Evolutionary conservation across 2,113 vertebrate genomes (phyloP), one percentile per base, ranked within the genome.

Genomic region (Abramis brama): DNA sequence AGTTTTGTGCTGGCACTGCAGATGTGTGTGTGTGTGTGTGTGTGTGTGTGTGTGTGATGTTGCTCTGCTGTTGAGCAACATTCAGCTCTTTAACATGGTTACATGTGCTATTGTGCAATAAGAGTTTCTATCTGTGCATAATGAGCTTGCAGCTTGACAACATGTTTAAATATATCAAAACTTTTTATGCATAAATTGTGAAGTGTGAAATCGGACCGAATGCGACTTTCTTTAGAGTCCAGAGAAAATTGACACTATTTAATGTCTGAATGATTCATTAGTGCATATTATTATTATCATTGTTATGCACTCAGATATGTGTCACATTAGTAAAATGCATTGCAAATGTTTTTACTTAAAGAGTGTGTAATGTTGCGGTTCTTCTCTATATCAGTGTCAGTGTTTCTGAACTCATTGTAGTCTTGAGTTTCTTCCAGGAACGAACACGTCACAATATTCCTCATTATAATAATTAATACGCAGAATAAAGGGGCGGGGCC

Each of bases 1-100:
- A 81, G 79, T 81, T 45, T 27, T 47, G n/a, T 25, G 60, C 43
- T 82, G 45, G 79, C 43, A 50, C 25, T 82, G 62, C 79, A 52
- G 33, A 39, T 78, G 50, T 19, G 33, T 43, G 43, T 43, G 39
- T 39, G 43, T 39, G 43, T 43, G 43, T 43, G 43, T 43, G 43
- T 43, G 39, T 43, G 8, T 43, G 36, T 36, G 36, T 36, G 36
- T 36, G 36, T 36, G 36, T 36, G 25, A 27, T 27, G 27, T 27
- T 27, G 27, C 27, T 43, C 21, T 45, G 59, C n/a, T 15, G 13
- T 62, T 64, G 78, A 62, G 78, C 36, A 62, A 64, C n/a, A 17
- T 64, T 64, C 39, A 47, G 36, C 13, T 45, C 7, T 2, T 47
- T 47, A 30, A 17, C 78, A 80, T 47, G 36, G 3, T 64, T 25